Evolutionary conservation across 2,797 vertebrate species (phyloP).

Genomic region (Triplophysa bombifrons): DNA sequence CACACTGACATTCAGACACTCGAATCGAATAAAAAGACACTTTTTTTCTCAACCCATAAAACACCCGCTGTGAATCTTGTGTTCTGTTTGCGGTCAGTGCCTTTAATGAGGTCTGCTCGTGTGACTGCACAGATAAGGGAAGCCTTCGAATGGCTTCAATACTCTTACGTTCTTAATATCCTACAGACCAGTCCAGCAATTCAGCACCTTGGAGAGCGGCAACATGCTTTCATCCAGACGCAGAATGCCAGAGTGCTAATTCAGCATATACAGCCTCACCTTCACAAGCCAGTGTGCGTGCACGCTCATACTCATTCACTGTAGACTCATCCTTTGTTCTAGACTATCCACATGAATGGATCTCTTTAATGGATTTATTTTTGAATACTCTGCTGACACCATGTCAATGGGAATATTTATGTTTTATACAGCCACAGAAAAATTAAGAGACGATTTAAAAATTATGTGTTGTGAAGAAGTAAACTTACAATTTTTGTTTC

Average conservation of each 20-base stretch:
- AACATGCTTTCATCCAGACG: neutral
- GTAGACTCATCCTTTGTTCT: constrained; percentile 20
- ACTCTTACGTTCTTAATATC: constrained; percentile 19
- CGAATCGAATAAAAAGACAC: constrained; percentile 15
- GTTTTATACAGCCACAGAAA: neutral
- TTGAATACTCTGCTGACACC: neutral
- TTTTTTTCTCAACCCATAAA: constrained; percentile 23
- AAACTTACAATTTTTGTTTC: no score
- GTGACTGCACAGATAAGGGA: constrained; percentile 30
- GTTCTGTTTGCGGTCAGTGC: constrained; percentile 42
- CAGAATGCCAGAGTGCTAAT: constrained; percentile 42
- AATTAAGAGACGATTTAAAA: no score
- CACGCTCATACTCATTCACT: neutral
- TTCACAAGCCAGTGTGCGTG: constrained; percentile 46
- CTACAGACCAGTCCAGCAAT: constrained; percentile 45
- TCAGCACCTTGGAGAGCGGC: constrained; percentile 57
- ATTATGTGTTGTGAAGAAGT: no score
- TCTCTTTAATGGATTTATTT: neutral
- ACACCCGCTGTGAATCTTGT: constrained; percentile 35
- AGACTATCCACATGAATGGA: neutral
- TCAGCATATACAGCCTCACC: constrained; percentile 60
- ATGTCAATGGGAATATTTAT: neutral
- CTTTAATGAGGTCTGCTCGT: constrained; percentile 42
- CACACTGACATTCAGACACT: constrained; percentile 34
- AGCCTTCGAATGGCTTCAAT: constrained; percentile 5